Evolutionary conservation across 2,888 invertebrate genomes (phyloP), one percentile per base, ranked within the genome.

Genomic region (Drosophila prolongata): DNA sequence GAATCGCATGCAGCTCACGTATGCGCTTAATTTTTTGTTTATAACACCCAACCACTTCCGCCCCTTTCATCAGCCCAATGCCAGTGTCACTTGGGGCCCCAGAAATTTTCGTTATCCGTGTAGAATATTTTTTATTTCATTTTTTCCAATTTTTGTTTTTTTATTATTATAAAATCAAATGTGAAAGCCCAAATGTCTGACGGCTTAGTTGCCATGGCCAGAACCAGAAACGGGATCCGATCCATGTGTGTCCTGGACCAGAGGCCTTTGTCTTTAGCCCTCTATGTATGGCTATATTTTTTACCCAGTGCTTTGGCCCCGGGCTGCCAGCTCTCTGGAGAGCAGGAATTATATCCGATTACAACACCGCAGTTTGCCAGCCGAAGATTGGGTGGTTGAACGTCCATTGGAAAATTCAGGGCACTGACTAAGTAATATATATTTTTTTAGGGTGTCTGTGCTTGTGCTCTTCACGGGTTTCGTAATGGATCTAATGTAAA

Each of bases 11-110:
- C 87, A 79, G 47, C 76, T 74, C 85, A 86, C 89, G 85, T 86
- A 74, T 80, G 75, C 79, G 89, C 75, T 87, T 88, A 83, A 87
- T 88, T 86, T 86, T 87, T 85, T 85, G 87, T 88, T 86, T 84
- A 78, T 87, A 73, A 73, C 82, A 55, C 80, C 68, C 50, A 59
- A 30, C 52, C 58, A 27, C 27, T 43, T 47, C 38, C 52, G 55
- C 64, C 49, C 47, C 34, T 16, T 19, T 44, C 30, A 55, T 47
- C 46, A 42, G 71, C 44, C 65, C 16, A n/a, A 42, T 74, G 79
- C 74, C 72, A 60, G 62, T 82, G 83, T 76, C 85, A 78, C 79
- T 79, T 64, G 78, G 66, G 69, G 52, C 50, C 34, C 37, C 65
- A 42, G 42, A 19, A 49, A 43, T 13, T 40, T 61, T 52, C 44